Conservation (phyloP, 2,888 invertebrate species). For the Autographa pulchrina region DNA sequence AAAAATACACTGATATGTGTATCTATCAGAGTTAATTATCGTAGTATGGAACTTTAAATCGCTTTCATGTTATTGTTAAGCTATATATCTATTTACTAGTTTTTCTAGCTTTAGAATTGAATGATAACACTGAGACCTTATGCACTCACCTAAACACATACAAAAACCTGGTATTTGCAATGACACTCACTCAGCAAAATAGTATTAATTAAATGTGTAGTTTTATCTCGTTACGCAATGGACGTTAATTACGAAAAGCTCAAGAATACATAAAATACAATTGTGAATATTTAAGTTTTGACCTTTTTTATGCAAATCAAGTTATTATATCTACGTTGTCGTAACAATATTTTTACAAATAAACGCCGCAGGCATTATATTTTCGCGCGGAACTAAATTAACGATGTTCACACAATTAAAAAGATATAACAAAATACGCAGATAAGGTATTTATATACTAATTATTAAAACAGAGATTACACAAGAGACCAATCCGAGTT, state of each 20-base stretch:
- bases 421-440: constrained; percentile 10
- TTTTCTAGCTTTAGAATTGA: too few species aligned
- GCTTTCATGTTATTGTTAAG: too few species aligned
- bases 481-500: constrained; percentile 39
- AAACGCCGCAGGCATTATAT: background rate
- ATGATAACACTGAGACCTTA: too few species aligned
- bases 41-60: too few species aligned
- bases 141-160: too few species aligned
- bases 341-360: background rate
- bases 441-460: constrained; percentile 32
- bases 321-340: constrained; percentile 10
- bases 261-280: background rate
- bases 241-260: background rate
- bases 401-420: constrained; percentile 13
- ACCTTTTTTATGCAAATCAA: constrained; percentile 1
- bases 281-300: background rate
- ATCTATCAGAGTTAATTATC: too few species aligned
- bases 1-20: too few species aligned
- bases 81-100: too few species aligned
- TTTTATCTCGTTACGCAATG: background rate
- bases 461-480: constrained; percentile 24
- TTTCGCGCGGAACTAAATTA: constrained; percentile 10
- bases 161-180: too few species aligned
- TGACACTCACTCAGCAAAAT: too few species aligned
- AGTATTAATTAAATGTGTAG: too few species aligned